These are phyloP conservation scores for Liolophura sinensis DNA, from an alignment of 1,140 invertebrate species.

Conservation along the genomic window DNA sequence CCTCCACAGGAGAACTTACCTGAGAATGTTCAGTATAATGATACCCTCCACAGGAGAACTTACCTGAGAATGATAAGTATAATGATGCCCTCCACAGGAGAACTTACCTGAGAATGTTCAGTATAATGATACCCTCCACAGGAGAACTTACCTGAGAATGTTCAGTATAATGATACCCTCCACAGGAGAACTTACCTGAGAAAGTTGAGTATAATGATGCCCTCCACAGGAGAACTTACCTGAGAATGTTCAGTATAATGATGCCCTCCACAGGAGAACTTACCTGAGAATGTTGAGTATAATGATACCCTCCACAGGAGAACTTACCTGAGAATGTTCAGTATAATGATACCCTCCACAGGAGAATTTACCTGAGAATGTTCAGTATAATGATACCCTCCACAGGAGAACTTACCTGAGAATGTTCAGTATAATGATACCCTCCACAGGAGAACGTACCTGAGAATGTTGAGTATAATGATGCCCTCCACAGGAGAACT, in stretches of 20 bases:
- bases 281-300: conserved; percentile 99
- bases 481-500: conserved; percentile 97
- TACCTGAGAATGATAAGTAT: conserved; percentile 99
- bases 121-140: conserved; percentile 98
- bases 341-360: conserved; percentile 98
- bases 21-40: conserved; percentile 98
- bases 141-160: conserved; percentile 96
- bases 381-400: conserved; percentile 99
- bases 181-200: conserved; percentile 93
- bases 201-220: conserved; percentile 99
- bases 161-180: conserved; percentile 99
- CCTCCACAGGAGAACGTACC: conserved; percentile 95
- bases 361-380: conserved; percentile 96
- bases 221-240: conserved; percentile 95
- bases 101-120: conserved; percentile 98
- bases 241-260: conserved; percentile 98
- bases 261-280: conserved; percentile 97
- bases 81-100: conserved; percentile 97
- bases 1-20: conserved; percentile 95
- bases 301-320: conserved; percentile 97
- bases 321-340: conserved; percentile 98
- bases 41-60: conserved; percentile 97
- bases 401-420: conserved; percentile 93
- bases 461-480: conserved; percentile 98
- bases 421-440: conserved; percentile 99